Conservation (phyloP, 2,113 vertebrate species). For the Oreochromis aureus region DNA sequence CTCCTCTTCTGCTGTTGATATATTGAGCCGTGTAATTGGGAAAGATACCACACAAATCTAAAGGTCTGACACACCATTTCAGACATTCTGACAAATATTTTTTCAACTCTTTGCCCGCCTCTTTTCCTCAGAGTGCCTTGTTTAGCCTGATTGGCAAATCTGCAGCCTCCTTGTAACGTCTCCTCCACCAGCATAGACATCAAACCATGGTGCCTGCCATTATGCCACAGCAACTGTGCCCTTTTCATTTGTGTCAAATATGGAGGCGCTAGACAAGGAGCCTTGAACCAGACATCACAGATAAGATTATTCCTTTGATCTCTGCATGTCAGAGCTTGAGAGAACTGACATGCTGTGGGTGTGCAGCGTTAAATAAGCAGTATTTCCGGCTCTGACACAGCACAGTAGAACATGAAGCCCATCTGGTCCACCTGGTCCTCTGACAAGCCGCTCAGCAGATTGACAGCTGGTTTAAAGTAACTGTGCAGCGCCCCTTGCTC, state of each 20-base stretch:
- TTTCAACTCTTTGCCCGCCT: background rate
- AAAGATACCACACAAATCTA: background rate
- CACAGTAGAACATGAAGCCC: constrained; percentile 84
- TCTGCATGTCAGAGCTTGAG: background rate
- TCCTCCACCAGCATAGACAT: background rate
- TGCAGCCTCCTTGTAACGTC: background rate
- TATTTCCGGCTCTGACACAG: constrained; percentile 77
- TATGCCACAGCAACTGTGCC: background rate
- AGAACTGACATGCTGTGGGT: background rate
- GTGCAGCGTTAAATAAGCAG: constrained; percentile 63
- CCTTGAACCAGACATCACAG: background rate
- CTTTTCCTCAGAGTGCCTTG: background rate
- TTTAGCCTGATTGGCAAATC: background rate
- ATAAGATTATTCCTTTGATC: background rate
- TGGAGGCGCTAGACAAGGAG: background rate
- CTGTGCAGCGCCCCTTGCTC: constrained; percentile 80
- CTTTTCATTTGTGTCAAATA: background rate
- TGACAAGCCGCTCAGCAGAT: constrained; percentile 74
- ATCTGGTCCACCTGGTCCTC: constrained; percentile 87
- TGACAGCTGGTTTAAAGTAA: constrained; percentile 82
- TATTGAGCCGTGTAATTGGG: background rate
- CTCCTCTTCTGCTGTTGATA: background rate
- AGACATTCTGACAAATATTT: background rate
- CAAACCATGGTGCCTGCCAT: background rate
- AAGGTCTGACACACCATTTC: background rate